Evolutionary conservation across 2,888 invertebrate genomes (phyloP).

Genomic region (Perizoma affinitatum): DNA sequence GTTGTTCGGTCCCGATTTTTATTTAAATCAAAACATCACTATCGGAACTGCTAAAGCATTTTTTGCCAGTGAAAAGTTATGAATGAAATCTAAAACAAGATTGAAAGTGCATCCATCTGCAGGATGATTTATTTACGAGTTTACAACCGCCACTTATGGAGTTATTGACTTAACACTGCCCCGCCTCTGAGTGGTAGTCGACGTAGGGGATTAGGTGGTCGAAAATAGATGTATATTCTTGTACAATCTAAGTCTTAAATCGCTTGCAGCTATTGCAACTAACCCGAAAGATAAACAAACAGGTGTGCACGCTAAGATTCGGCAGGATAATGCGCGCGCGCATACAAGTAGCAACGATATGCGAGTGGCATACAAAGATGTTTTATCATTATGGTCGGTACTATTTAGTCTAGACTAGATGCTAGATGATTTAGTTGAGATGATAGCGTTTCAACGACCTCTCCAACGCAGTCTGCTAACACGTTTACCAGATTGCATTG

Average conservation of each 20-base stretch:
- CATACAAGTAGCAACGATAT: slow-evolving; percentile 39
- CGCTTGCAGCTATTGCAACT: slow-evolving; percentile 71
- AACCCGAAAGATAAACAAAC: slow-evolving; percentile 59
- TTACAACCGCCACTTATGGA: slow-evolving; percentile 70
- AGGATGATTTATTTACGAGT: slow-evolving; percentile 73
- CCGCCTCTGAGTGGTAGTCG: slow-evolving; percentile 65
- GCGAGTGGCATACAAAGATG: slow-evolving; percentile 48
- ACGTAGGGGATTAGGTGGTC: slow-evolving; percentile 62
- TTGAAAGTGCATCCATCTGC: slow-evolving; percentile 75
- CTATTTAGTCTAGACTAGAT: slow-evolving; percentile 52
- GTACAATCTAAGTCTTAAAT: slow-evolving; percentile 63
- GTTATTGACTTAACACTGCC: slow-evolving; percentile 67
- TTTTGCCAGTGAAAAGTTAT: slow-evolving; percentile 37
- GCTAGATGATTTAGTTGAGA: slow-evolving; percentile 40
- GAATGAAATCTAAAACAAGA: slow-evolving; percentile 61
- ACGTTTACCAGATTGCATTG: slow-evolving; percentile 48
- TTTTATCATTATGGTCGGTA: slow-evolving; percentile 48
- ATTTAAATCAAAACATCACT: slow-evolving; percentile 46
- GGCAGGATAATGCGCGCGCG: slow-evolving; percentile 46
- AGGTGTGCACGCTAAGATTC: slow-evolving; percentile 61
- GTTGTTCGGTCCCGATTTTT: slow-evolving; percentile 57
- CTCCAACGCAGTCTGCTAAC: slow-evolving; percentile 47
- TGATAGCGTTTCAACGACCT: slow-evolving; percentile 50
- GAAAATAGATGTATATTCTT: slow-evolving; percentile 66
- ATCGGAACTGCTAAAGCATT: slow-evolving; percentile 34